Evolutionary conservation across 2,797 vertebrate genomes (phyloP).

Genomic region (Tangara arthus): DNA sequence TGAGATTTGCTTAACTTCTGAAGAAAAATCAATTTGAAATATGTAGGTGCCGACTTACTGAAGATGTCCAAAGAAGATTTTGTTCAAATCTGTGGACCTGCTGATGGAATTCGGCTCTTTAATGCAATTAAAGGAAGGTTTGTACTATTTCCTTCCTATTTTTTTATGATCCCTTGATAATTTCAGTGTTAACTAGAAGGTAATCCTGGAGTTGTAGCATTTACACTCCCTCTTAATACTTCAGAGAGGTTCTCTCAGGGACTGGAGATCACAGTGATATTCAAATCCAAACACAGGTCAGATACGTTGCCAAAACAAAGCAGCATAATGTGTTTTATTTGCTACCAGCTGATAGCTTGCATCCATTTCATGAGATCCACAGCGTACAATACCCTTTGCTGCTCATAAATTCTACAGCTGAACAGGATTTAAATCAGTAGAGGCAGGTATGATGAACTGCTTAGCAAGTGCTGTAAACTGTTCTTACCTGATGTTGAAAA

Average conservation of each 20-base stretch:
- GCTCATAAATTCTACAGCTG: not conserved
- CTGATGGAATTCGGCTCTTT: conserved; percentile 94
- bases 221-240: not conserved
- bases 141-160: conserved; percentile 51
- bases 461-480: not conserved
- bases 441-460: not conserved
- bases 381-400: not conserved
- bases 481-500: not conserved
- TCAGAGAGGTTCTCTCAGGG: not conserved
- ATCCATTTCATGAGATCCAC: not conserved
- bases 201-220: not conserved
- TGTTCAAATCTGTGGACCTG: conserved; percentile 93
- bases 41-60: conserved; percentile 89
- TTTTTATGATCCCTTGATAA: not conserved
- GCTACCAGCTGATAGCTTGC: not conserved
- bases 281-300: not conserved
- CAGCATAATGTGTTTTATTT: not conserved
- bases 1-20: not conserved
- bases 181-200: not conserved
- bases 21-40: conserved; percentile 20
- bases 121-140: conserved; percentile 94
- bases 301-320: not conserved
- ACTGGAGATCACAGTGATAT: not conserved
- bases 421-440: not conserved
- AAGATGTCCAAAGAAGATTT: conserved; percentile 93